Evolutionary conservation across 2,888 invertebrate species (phyloP).

Genomic region (Diaphora mendica): DNA sequence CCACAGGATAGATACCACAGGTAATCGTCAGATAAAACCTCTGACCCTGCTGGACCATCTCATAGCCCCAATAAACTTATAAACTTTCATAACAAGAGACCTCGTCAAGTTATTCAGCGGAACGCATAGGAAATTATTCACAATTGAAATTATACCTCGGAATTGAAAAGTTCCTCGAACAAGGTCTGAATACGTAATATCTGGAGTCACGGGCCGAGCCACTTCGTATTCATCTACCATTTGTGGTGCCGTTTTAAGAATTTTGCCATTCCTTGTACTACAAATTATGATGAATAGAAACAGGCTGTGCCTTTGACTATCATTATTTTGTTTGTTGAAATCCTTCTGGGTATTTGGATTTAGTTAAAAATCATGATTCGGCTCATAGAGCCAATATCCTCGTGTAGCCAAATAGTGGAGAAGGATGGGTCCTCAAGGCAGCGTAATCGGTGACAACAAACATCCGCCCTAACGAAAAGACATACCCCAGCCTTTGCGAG

Average conservation of each 20-base stretch:
- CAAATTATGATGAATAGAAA: conserved; percentile 44
- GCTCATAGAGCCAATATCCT: too few relatives aligned
- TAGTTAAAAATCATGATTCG: too few relatives aligned
- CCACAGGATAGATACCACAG: background rate
- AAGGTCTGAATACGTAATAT: conserved; percentile 46
- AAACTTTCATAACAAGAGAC: conserved; percentile 52
- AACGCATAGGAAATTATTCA: conserved; percentile 62
- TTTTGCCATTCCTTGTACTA: conserved; percentile 37
- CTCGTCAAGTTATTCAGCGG: conserved; percentile 55
- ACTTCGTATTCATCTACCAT: conserved; percentile 52
- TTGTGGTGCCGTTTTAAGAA: conserved; percentile 45
- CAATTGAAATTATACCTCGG: conserved; percentile 63
- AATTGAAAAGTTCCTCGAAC: conserved; percentile 58
- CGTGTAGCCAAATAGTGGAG: too few relatives aligned
- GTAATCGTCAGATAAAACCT: background rate
- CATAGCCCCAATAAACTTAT: conserved; percentile 43
- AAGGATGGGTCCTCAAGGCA: too few relatives aligned
- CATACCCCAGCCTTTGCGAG: too few relatives aligned
- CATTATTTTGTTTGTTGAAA: conserved; percentile 27
- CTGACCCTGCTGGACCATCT: conserved; percentile 35
- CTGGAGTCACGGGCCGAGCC: conserved; percentile 44
- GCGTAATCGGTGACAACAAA: too few relatives aligned
- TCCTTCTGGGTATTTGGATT: conserved; percentile 1
- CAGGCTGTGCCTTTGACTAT: conserved; percentile 35
- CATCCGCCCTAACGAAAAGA: too few relatives aligned